Evolutionary conservation across 2,888 invertebrate species (phyloP).

Genomic region (Parapristionchus giblindavisi): DNA sequence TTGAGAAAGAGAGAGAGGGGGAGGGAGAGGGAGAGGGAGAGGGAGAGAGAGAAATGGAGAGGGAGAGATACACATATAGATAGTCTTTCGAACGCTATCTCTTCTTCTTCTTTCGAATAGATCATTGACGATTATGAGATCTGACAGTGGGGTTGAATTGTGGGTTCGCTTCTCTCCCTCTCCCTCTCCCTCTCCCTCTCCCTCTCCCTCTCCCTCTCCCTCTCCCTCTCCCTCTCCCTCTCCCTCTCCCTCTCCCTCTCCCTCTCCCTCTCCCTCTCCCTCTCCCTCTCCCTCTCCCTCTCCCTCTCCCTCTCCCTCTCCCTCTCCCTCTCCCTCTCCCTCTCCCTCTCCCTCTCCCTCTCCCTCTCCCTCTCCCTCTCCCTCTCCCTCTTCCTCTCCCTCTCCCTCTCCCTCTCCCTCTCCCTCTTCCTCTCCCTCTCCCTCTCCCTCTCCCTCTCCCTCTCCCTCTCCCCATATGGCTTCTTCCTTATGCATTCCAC

Average conservation of each 20-base stretch:
- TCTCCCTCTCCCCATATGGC: slow-evolving; percentile 1
- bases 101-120: background rate
- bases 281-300: slow-evolving; percentile 1
- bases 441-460: background rate
- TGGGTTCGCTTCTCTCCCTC: slow-evolving; percentile 27
- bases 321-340: slow-evolving; percentile 7
- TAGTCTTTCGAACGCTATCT: background rate
- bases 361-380: slow-evolving; percentile 26
- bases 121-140: slow-evolving; percentile 30
- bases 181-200: slow-evolving; percentile 10
- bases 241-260: background rate
- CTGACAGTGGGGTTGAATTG: slow-evolving; percentile 33
- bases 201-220: slow-evolving; percentile 21
- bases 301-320: slow-evolving; percentile 5
- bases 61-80: too few species aligned
- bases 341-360: slow-evolving; percentile 18
- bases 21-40: too few species aligned
- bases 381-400: slow-evolving; percentile 6
- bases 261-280: background rate
- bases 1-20: too few species aligned
- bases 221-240: slow-evolving; percentile 26
- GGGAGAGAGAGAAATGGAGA: too few species aligned
- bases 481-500: background rate
- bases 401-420: slow-evolving; percentile 24
- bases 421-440: slow-evolving; percentile 12